Base-by-base conservation (phyloP, 2,888 invertebrate species). In the Torymus auratus region DNA sequence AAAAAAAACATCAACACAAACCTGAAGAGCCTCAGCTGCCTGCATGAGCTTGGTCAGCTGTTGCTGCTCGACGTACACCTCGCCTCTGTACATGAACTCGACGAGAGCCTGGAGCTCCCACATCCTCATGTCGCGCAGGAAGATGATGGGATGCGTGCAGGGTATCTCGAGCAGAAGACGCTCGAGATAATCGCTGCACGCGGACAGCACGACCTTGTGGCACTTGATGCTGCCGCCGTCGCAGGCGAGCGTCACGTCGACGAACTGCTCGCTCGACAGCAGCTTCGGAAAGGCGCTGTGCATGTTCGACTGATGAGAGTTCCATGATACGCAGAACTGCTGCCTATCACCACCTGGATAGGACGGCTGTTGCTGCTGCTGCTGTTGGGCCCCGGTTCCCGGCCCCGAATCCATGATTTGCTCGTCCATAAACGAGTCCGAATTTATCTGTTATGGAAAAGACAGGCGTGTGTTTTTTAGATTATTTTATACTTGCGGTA, bases 221-320 rank as follows among this genome's bases (percentile, higher is more conserved):
- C 97, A 97, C 85, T 96, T 95, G 85, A 96, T 93, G 91, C 96
- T 96, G 67, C 95, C 94, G 0, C 96, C 96, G 91, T 97, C 97
- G 88, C 96, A 96, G 13, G 96, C 96, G 74, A 97, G 91, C 1
- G 97, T 97, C 69, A 96, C 96, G 91, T 97, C 97, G 1, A 96
- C 96, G 90, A 97, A 96, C 90, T 95, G 95, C 89, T 96, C 95
- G 11, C 94, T 95, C 56, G 94, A 94, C 17, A 96, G 93, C 60
- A 96, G 92, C 69, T 95, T 95, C 2, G 95, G 95, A 89, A 96
- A 96, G 73, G 95, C 95, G 85, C 94, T 94, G 88, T 94, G 95
- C 91, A 96, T 93, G 88, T 96, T 96, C 3, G 95, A 94, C 87
- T 96, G 95, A 90, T 96, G 96, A 76, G 95, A 95, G 91, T 96